These are phyloP conservation scores for Sepiola atlantica DNA, from an alignment of 2,888 invertebrate species.

Conservation along the genomic window DNA sequence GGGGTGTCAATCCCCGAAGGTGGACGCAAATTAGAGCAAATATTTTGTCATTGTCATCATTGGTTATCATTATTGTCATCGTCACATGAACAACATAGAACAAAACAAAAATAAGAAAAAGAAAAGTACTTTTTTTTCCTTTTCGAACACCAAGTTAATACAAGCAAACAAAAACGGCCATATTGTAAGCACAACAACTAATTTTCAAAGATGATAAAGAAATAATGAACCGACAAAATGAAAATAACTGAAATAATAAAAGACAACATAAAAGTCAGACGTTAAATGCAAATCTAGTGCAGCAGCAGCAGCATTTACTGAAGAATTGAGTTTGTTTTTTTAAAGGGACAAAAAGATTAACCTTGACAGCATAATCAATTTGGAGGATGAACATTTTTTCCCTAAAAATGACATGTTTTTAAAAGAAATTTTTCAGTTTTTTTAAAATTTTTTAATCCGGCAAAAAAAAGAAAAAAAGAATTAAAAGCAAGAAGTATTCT, in stretches of 20 bases:
- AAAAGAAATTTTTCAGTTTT: background rate
- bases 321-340: too few relatives aligned
- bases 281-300: background rate
- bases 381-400: background rate
- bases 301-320: background rate
- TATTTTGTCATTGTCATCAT: background rate
- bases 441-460: background rate
- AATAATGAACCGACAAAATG: background rate
- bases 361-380: constrained; percentile 32
- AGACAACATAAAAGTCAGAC: background rate
- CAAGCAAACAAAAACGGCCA: background rate
- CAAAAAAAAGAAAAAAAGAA: background rate
- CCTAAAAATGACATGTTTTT: background rate
- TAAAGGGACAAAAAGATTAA: background rate
- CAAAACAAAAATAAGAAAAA: background rate
- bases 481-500: background rate
- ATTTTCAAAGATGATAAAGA: constrained; percentile 6
- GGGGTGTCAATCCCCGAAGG: background rate
- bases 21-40: background rate
- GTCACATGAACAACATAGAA: background rate
- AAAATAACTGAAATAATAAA: background rate
- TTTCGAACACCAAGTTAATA: background rate
- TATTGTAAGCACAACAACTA: constrained; percentile 32
- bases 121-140: background rate
- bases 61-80: background rate